Percentiles rank a stretch among this genome's conserved stretches.
Conservation (phyloP, 2,113 vertebrate genomes). For the Menidia beryllina region DNA sequence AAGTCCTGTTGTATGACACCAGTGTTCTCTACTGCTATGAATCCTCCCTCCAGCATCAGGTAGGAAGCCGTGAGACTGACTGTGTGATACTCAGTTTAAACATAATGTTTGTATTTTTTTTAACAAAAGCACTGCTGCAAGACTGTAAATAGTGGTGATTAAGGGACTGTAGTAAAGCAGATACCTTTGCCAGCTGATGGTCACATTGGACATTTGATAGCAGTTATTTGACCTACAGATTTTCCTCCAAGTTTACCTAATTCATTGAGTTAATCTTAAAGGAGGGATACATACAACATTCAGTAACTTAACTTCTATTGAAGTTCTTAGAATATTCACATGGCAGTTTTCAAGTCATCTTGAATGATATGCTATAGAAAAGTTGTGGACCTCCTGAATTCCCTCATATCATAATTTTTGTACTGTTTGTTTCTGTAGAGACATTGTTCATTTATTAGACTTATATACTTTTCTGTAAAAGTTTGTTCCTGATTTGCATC, state of each 20-base stretch:
- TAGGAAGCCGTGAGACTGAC: conserved; percentile 56
- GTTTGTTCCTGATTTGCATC: not conserved
- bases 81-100: not conserved
- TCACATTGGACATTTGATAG: conserved; percentile 3
- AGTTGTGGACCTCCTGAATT: no score
- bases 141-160: not conserved
- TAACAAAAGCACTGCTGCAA: not conserved
- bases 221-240: conserved; percentile 9
- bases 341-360: not conserved
- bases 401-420: no score
- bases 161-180: not conserved
- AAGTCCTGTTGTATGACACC: conserved; percentile 92
- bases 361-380: no score
- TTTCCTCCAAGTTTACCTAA: conserved; percentile 1
- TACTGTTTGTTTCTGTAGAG: no score
- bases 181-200: conserved; percentile 47
- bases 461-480: not conserved
- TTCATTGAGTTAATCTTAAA: conserved; percentile 16
- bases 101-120: not conserved
- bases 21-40: conserved; percentile 98
- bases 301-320: not conserved
- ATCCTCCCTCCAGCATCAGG: conserved; percentile 91
- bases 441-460: not conserved
- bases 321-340: not conserved
- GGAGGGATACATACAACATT: not conserved